Conservation (phyloP, 2,888 invertebrate species). For the Nomada ferruginata region DNA sequence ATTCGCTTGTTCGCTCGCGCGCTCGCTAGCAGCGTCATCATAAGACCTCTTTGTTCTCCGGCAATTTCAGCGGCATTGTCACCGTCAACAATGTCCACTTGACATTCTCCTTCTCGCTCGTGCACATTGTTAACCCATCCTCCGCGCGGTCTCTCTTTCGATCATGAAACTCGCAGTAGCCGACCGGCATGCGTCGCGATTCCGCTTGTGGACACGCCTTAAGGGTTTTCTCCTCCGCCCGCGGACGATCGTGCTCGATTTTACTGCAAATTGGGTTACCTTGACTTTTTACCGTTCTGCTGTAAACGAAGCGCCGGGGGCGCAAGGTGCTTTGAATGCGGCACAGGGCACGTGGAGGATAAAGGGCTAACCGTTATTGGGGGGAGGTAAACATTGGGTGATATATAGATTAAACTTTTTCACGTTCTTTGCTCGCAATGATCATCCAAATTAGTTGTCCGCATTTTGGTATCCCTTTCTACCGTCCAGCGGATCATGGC, state of each 20-base stretch:
- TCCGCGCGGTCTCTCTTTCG: conserved; percentile 78
- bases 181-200: conserved; percentile 63
- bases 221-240: conserved; percentile 51
- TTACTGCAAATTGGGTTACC: conserved; percentile 41
- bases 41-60: conserved; percentile 84
- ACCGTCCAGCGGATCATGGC: conserved; percentile 15
- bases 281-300: neutral
- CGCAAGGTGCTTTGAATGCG: neutral
- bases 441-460: conserved; percentile 30
- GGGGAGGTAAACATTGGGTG: neutral
- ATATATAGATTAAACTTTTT: neutral
- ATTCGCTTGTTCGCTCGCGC: conserved; percentile 74
- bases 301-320: neutral
- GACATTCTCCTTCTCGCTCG: conserved; percentile 82
- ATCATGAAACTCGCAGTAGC: conserved; percentile 81
- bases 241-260: conserved; percentile 42
- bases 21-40: conserved; percentile 83
- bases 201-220: conserved; percentile 66
- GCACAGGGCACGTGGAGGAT: neutral
- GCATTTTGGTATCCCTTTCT: conserved; percentile 28
- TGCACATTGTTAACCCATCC: conserved; percentile 80
- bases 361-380: neutral
- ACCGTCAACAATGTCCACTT: conserved; percentile 84
- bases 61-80: conserved; percentile 84
- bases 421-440: neutral